These are phyloP conservation scores for Pheucticus melanocephalus DNA, from an alignment of 2,113 vertebrate genomes.

Conservation along the genomic window DNA sequence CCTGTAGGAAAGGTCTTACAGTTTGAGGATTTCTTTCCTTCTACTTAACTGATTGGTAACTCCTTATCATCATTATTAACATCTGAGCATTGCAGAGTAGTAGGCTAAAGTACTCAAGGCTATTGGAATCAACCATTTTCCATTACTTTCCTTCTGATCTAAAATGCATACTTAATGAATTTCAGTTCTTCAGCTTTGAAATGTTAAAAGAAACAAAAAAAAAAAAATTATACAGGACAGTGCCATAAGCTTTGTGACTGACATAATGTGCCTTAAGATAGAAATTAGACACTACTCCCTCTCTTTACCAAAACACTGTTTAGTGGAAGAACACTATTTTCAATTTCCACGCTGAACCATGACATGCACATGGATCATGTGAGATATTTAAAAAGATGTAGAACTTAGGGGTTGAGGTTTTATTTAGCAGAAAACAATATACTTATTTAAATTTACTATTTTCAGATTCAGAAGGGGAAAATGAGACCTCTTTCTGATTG, in stretches of 20 bases:
- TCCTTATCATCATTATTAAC: neutral
- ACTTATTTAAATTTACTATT: neutral
- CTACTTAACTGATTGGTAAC: neutral
- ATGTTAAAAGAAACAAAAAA: constrained; percentile 29
- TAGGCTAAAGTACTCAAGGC: constrained; percentile 14
- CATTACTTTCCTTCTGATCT: neutral
- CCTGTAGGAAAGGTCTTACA: constrained; percentile 15
- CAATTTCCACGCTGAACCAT: neutral
- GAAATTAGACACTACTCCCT: neutral
- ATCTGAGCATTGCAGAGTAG: neutral
- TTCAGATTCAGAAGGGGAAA: neutral
- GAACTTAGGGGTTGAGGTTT: neutral
- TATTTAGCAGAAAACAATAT: neutral
- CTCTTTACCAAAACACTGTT: neutral
- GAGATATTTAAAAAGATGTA: neutral
- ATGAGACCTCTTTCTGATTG: neutral
- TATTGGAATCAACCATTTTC: neutral
- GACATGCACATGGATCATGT: neutral
- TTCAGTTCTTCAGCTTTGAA: neutral
- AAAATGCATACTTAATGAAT: neutral
- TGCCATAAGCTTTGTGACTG: neutral
- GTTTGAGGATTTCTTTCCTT: neutral
- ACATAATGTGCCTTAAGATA: neutral
- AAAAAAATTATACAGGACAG: neutral
- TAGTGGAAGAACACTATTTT: neutral